These are phyloP conservation scores for Anaspis maculata DNA, from an alignment of 2,888 invertebrate genomes.

Conservation along the genomic window DNA sequence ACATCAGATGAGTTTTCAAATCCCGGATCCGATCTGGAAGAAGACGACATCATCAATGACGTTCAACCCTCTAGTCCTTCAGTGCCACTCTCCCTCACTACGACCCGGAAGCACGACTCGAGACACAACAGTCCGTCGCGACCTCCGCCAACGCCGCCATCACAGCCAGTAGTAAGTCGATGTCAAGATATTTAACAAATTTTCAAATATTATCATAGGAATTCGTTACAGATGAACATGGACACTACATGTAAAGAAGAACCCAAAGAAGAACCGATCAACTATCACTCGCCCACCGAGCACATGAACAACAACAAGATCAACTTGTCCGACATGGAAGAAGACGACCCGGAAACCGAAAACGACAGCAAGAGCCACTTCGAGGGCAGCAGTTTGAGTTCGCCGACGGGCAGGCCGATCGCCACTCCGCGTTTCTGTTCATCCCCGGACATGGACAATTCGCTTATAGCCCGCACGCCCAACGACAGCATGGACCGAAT, in stretches of 20 bases:
- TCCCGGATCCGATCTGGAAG: slow-evolving; percentile 58
- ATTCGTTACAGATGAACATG: slow-evolving; percentile 33
- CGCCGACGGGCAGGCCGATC: slow-evolving; percentile 26
- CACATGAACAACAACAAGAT: slow-evolving; percentile 50
- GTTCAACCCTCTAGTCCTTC: slow-evolving; percentile 57
- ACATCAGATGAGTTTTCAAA: slow-evolving; percentile 62
- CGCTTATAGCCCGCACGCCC: slow-evolving; percentile 30
- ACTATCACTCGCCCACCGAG: slow-evolving; percentile 45
- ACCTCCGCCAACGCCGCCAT: slow-evolving; percentile 23
- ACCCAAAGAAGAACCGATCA: slow-evolving; percentile 36
- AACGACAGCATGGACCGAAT: slow-evolving; percentile 40
- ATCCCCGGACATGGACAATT: slow-evolving; percentile 34
- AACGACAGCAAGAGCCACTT: slow-evolving; percentile 31
- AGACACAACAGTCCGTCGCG: slow-evolving; percentile 47
- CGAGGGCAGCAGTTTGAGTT: slow-evolving; percentile 21
- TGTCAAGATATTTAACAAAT: too few relatives aligned
- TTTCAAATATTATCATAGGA: slow-evolving; percentile 13
- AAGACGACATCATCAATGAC: slow-evolving; percentile 53
- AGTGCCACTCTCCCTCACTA: slow-evolving; percentile 63
- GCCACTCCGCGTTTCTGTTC: slow-evolving; percentile 33
- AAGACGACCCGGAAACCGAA: slow-evolving; percentile 43
- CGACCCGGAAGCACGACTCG: slow-evolving; percentile 49
- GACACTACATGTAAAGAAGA: slow-evolving; percentile 32
- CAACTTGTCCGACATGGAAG: slow-evolving; percentile 46
- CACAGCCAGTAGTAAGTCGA: too few relatives aligned